Percentiles rank a stretch among this genome's conserved stretches.
phyloP scores from a whole-genome alignment of 1,140 invertebrate genomes.

The Dendroctonus ponderosae region DNA sequence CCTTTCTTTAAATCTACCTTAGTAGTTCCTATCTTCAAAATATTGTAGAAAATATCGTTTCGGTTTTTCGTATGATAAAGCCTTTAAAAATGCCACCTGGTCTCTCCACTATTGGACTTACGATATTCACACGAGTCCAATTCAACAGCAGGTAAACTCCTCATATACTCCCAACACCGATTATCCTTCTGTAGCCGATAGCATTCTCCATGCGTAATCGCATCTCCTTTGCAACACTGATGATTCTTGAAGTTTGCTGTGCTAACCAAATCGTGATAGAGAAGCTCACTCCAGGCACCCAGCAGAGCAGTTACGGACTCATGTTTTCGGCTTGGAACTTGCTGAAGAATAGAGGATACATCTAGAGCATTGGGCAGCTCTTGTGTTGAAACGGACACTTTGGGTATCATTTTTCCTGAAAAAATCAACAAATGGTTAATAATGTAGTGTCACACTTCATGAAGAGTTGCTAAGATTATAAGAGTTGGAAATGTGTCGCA shows the following conservation, averaged over 20 bases:
- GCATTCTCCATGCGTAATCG: conserved; percentile 54
- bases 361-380: conserved; percentile 58
- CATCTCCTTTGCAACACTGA: conserved; percentile 43
- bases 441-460: no score
- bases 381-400: conserved; percentile 55
- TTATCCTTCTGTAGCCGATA: conserved; percentile 52
- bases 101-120: conserved; percentile 40
- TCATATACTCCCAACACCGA: conserved; percentile 69
- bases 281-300: conserved; percentile 78
- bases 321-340: conserved; percentile 53
- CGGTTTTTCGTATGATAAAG: no score
- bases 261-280: conserved; percentile 74
- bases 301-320: conserved; percentile 76
- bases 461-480: no score
- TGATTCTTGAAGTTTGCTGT: conserved; percentile 56
- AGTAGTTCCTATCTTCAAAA: no score
- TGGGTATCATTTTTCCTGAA: conserved; percentile 61
- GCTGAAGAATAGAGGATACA: conserved; percentile 51
- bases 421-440: conserved; percentile 5
- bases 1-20: no score
- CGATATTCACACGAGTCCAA: conserved; percentile 64
- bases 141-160: conserved; percentile 68
- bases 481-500: no score
- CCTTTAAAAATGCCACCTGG: no score
- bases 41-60: no score